Conservation (phyloP, 2,888 invertebrate species). For the Torymus tubicola region DNA sequence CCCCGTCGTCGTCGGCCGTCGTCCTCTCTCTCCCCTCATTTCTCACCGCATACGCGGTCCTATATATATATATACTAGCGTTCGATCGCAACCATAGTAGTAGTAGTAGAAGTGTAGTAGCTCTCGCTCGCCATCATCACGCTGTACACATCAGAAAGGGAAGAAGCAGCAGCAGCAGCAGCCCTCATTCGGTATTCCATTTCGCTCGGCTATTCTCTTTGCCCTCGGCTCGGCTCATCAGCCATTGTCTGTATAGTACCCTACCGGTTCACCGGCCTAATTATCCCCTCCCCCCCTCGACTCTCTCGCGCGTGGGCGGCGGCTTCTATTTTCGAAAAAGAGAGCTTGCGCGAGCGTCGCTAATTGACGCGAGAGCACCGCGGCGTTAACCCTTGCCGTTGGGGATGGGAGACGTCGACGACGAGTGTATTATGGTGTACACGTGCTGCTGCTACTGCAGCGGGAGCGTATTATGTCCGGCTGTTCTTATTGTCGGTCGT, state of each 20-base stretch:
- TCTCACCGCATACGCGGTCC: too few relatives aligned
- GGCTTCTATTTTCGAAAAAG: constrained; percentile 45
- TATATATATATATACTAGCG: too few relatives aligned
- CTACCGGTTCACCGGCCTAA: constrained; percentile 63
- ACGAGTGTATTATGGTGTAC: not conserved
- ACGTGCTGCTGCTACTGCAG: not conserved
- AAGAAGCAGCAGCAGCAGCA: constrained; percentile 29
- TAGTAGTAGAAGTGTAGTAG: too few relatives aligned
- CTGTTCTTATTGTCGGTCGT: constrained; percentile 39
- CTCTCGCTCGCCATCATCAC: too few relatives aligned
- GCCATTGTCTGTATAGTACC: constrained; percentile 71
- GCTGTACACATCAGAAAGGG: not conserved
- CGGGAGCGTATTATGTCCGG: constrained; percentile 11
- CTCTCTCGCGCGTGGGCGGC: constrained; percentile 2
- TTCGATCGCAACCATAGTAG: too few relatives aligned
- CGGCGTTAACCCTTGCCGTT: constrained; percentile 8
- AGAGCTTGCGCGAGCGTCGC: constrained; percentile 55
- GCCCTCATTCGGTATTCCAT: constrained; percentile 75
- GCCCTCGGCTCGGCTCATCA: constrained; percentile 62
- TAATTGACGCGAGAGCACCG: constrained; percentile 63
- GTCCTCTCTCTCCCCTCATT: too few relatives aligned
- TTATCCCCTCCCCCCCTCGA: constrained; percentile 53
- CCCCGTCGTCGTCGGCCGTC: too few relatives aligned
- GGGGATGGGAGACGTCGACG: constrained; percentile 16
- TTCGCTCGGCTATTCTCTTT: constrained; percentile 74